Evolutionary conservation across 2,888 invertebrate genomes (phyloP).

Genomic region (Amiota mariae): DNA sequence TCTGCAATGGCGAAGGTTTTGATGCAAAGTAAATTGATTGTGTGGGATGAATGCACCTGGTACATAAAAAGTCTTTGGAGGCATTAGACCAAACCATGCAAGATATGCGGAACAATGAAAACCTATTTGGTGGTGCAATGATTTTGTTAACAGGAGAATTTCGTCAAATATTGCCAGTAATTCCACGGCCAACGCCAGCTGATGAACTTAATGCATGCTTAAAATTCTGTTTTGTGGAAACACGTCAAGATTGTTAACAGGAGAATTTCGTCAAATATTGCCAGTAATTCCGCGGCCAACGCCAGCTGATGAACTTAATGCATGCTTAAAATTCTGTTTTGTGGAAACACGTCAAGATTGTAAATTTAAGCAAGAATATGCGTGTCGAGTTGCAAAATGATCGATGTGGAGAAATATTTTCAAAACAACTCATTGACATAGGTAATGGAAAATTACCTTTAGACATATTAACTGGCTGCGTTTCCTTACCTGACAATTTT

Average conservation of each 20-base stretch:
- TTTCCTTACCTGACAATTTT: no score
- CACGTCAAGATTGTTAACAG: no score
- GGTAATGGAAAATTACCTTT: no score
- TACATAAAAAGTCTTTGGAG: constrained; percentile 20
- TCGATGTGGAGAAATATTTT: no score
- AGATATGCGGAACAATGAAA: constrained; percentile 27
- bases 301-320: constrained; percentile 34
- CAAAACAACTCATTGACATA: no score
- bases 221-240: constrained; percentile 31
- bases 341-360: constrained; percentile 21
- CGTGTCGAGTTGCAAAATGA: no score
- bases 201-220: constrained; percentile 35
- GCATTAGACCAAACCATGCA: constrained; percentile 29
- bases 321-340: constrained; percentile 32
- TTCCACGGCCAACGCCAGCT: constrained; percentile 32
- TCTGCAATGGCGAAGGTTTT: no score
- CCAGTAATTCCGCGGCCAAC: constrained; percentile 32
- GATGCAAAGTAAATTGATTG: no score
- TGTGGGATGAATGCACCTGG: neutral
- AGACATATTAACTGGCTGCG: no score
- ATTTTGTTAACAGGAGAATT: no score
- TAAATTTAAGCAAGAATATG: no score
- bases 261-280: constrained; percentile 26
- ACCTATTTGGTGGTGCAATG: neutral
- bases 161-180: constrained; percentile 27